Evolutionary conservation across 2,888 invertebrate genomes (phyloP).

Genomic region (Pseudolycoriella hygida): DNA sequence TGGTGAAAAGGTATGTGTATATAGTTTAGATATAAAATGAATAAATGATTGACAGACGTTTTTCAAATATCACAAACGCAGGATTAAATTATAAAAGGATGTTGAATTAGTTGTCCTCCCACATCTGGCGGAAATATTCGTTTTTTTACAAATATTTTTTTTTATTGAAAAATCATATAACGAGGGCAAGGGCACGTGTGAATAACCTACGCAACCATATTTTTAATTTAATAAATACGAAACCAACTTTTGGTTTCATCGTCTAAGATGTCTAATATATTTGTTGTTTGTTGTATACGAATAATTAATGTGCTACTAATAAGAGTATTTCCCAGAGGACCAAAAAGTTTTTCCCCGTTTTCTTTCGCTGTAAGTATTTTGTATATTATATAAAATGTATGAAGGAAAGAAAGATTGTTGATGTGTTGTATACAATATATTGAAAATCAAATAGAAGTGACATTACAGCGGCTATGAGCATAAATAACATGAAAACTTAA

Average conservation of each 20-base stretch:
- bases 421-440: too few relatives aligned
- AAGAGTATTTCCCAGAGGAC: background rate
- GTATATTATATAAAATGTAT: background rate
- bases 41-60: background rate
- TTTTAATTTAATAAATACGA: too few relatives aligned
- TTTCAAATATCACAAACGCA: background rate
- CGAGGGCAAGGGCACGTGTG: too few relatives aligned
- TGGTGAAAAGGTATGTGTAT: background rate
- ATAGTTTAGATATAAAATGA: background rate
- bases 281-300: background rate
- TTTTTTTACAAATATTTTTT: slow-evolving; percentile 6
- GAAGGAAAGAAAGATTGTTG: too few relatives aligned
- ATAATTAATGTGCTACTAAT: background rate
- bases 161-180: background rate
- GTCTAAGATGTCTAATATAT: too few relatives aligned
- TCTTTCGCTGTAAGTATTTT: background rate
- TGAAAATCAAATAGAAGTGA: too few relatives aligned
- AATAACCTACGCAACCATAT: too few relatives aligned
- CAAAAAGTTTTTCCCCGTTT: background rate
- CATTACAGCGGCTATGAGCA: background rate
- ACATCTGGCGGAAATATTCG: slow-evolving; percentile 16
- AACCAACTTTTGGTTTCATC: too few relatives aligned
- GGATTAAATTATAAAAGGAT: slow-evolving; percentile 5
- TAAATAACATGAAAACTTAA: background rate
- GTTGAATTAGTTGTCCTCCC: slow-evolving; percentile 8